Base-by-base conservation (phyloP, 2,888 invertebrate species). In the Diarsia brunnea region DNA sequence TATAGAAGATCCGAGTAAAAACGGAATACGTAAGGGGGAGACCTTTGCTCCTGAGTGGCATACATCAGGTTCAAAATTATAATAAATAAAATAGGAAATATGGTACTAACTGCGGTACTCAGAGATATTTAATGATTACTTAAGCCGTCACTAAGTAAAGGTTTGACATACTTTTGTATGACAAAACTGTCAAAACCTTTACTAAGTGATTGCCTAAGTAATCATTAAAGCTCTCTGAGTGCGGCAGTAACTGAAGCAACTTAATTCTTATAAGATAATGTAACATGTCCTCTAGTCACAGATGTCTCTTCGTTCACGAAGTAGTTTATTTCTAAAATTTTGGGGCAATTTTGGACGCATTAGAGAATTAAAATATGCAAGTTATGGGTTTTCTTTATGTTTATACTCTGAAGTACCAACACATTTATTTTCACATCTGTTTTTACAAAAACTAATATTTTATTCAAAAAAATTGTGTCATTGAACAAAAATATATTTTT, bases 201-300 rank as follows among this genome's bases (percentile, higher is more conserved):
- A n/a, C n/a, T n/a, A n/a, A n/a, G n/a, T n/a, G n/a, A n/a, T n/a
- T n/a, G n/a, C n/a, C n/a, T n/a, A n/a, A n/a, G n/a, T n/a, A n/a
- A n/a, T n/a, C n/a, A n/a, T n/a, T n/a, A n/a, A n/a, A n/a, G n/a
- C n/a, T 12, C 7, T 8, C 21, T 55, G 2, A 5, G n/a, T n/a
- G n/a, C n/a, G n/a, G n/a, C n/a, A 16, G 27, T 4, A 1, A n/a
- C 7, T 63, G 43, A n/a, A 27, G 21, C 19, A 38, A 5, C 4
- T 31, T 31, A 43, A 58, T 24, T 75, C 75, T 49, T 24, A 70
- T 70, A 49, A 75, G 75, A 78, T 31, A 27, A 27, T 73, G 2
- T 31, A 12, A 19, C 0, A 19, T 27, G 10, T 19, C 5, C 0
- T 53, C 14, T 1, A n/a, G 19, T 19, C 27, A 38, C 4, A 24